Evolutionary conservation across 2,888 invertebrate genomes (phyloP).

Genomic region (Leptinotarsa juncta): DNA sequence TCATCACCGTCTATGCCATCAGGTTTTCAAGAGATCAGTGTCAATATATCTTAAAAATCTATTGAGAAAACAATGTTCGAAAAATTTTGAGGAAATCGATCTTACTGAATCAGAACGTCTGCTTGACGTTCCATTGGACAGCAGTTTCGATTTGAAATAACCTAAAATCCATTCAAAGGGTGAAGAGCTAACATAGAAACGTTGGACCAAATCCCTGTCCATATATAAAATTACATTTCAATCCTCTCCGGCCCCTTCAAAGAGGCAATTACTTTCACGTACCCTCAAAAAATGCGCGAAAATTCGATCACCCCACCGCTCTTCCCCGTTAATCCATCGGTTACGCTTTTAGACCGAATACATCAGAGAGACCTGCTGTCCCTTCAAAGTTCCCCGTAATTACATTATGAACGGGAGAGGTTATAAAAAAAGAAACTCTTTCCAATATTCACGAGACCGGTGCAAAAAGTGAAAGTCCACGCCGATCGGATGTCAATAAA

Average conservation of each 20-base stretch:
- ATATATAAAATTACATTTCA: background rate
- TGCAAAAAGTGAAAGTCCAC: background rate
- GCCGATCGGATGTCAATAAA: conserved; percentile 26
- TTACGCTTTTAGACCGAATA: background rate
- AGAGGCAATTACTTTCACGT: background rate
- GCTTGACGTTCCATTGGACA: too few species aligned
- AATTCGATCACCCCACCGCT: background rate
- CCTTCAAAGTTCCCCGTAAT: conserved; percentile 1
- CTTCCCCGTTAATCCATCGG: background rate
- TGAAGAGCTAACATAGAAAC: too few species aligned
- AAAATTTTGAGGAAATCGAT: too few species aligned
- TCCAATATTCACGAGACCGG: conserved; percentile 9
- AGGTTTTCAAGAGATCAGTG: too few species aligned
- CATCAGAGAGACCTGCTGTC: background rate
- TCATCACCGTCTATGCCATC: too few species aligned
- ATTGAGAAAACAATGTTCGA: too few species aligned
- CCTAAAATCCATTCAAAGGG: too few species aligned
- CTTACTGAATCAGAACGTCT: too few species aligned
- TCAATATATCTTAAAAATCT: too few species aligned
- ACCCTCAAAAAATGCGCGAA: background rate
- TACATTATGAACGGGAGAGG: background rate
- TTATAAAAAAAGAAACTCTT: background rate
- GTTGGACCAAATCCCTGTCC: too few species aligned
- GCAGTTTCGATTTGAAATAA: too few species aligned
- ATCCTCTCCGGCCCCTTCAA: background rate